phyloP scores from a whole-genome alignment of 2,797 vertebrate species.

The Arnoldichthys spilopterus region DNA sequence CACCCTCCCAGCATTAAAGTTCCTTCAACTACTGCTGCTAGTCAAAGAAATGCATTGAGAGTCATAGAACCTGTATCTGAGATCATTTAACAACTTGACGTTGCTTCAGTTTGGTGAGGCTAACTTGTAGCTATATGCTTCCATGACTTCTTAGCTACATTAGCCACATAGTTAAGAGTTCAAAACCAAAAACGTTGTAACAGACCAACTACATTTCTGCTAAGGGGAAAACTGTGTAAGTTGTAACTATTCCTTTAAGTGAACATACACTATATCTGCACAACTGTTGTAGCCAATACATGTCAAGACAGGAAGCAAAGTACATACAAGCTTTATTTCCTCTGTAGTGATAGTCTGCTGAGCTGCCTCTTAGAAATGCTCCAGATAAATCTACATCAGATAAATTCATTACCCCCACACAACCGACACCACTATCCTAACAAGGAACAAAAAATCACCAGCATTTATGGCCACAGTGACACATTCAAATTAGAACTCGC shows the following conservation, averaged over 20 bases:
- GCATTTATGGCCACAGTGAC: background rate
- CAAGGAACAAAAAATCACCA: background rate
- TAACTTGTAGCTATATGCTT: background rate
- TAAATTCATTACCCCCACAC: constrained; percentile 54
- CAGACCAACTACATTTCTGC: background rate
- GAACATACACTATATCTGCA: background rate
- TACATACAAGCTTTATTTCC: constrained; percentile 11
- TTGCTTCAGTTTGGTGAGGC: background rate
- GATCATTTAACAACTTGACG: background rate
- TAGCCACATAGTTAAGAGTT: background rate
- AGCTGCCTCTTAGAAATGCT: constrained; percentile 16
- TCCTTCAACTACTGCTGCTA: too few relatives aligned
- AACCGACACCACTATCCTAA: constrained; percentile 17
- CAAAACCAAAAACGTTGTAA: background rate
- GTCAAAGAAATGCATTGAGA: too few relatives aligned
- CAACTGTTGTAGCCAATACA: background rate
- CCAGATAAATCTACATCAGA: constrained; percentile 42
- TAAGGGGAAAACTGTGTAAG: background rate
- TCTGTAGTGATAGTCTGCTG: background rate
- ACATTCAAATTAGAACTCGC: constrained; percentile 31
- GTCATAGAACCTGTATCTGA: background rate
- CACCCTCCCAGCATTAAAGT: too few relatives aligned
- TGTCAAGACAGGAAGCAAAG: background rate
- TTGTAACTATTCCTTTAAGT: background rate
- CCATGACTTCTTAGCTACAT: background rate